Evolutionary conservation across 2,113 vertebrate species (phyloP).

Genomic region (Hyla sarda): DNA sequence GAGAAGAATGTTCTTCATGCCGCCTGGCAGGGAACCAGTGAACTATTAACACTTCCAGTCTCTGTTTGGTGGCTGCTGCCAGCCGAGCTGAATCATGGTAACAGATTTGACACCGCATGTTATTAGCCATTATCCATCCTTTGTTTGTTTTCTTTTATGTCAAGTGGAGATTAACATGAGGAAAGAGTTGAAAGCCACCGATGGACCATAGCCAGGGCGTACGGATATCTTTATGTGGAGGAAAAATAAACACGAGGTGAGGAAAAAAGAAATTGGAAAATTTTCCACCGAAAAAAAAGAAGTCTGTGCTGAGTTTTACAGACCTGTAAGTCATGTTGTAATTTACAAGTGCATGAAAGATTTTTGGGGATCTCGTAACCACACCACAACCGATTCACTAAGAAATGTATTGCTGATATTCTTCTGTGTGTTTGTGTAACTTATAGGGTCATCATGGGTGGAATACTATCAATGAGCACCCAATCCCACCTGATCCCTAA

Average conservation of each 20-base stretch:
- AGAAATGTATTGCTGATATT: too few relatives aligned
- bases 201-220: neutral
- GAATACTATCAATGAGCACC: too few relatives aligned
- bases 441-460: too few relatives aligned
- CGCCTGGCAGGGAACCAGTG: slow-evolving; percentile 17
- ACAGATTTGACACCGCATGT: slow-evolving; percentile 52
- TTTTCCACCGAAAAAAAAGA: neutral
- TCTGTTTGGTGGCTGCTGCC: slow-evolving; percentile 18
- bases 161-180: slow-evolving; percentile 40
- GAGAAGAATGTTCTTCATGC: slow-evolving; percentile 1
- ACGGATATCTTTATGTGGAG: neutral
- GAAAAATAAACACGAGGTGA: neutral
- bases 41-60: slow-evolving; percentile 30
- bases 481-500: too few relatives aligned
- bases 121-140: slow-evolving; percentile 29
- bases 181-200: neutral
- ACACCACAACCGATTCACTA: neutral
- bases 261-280: neutral
- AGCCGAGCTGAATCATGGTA: slow-evolving; percentile 29
- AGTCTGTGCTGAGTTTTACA: neutral
- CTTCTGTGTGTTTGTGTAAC: too few relatives aligned
- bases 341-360: neutral
- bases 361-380: neutral
- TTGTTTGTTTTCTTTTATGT: slow-evolving; percentile 42
- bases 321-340: neutral